Conservation (phyloP, 2,888 invertebrate genomes). For the Eupithecia dodoneata region DNA sequence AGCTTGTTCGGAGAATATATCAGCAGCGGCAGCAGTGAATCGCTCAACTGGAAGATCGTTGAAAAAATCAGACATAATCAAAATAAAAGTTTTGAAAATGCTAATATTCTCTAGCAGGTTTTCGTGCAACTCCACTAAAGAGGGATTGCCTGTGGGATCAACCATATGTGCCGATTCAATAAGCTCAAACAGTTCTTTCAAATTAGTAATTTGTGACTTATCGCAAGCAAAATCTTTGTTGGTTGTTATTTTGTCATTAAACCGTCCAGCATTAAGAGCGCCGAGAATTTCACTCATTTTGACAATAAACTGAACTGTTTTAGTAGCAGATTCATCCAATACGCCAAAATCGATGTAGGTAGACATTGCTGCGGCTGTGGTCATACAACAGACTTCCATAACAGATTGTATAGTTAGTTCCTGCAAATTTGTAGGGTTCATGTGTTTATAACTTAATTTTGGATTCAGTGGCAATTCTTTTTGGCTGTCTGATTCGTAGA, state of each 20-base stretch:
- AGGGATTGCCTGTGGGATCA: background rate
- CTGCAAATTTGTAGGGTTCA: conserved; percentile 21
- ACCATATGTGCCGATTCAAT: conserved; percentile 12
- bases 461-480: conserved; percentile 28
- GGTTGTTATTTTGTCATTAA: conserved; percentile 10
- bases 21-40: conserved; percentile 21
- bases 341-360: conserved; percentile 25
- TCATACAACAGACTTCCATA: conserved; percentile 30
- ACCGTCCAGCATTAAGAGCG: conserved; percentile 18
- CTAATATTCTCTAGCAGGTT: conserved; percentile 14
- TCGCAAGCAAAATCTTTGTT: background rate
- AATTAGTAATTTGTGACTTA: background rate
- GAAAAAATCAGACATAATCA: conserved; percentile 20
- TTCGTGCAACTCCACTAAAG: background rate
- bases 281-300: conserved; percentile 32
- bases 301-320: conserved; percentile 28
- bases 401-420: conserved; percentile 28
- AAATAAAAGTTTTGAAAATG: conserved; percentile 21
- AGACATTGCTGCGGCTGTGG: conserved; percentile 39
- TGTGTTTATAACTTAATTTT: conserved; percentile 27
- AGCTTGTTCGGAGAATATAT: conserved; percentile 28
- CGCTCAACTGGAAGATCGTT: conserved; percentile 23
- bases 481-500: conserved; percentile 25
- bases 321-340: conserved; percentile 23
- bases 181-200: conserved; percentile 17